phyloP scores from a whole-genome alignment of 2,888 invertebrate genomes.

The Cartodere bifasciata region DNA sequence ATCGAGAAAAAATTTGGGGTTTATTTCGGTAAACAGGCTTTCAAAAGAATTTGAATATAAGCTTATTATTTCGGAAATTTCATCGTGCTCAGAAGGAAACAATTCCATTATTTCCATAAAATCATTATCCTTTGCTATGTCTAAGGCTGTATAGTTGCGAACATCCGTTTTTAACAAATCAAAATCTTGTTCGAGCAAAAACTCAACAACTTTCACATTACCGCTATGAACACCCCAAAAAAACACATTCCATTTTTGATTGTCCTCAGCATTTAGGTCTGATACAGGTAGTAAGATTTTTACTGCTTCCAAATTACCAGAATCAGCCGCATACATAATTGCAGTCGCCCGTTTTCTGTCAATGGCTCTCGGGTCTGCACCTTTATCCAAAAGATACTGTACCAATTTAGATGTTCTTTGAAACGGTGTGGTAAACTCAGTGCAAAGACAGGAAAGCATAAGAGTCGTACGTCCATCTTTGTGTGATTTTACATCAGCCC shows the following conservation, averaged over 20 bases:
- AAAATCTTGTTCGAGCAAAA: constrained; percentile 42
- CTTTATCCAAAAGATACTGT: constrained; percentile 38
- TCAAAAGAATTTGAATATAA: background rate
- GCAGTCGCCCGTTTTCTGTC: constrained; percentile 49
- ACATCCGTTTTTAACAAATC: constrained; percentile 39
- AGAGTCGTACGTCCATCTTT: constrained; percentile 47
- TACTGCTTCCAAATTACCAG: constrained; percentile 41
- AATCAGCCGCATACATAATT: constrained; percentile 48
- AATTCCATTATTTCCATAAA: constrained; percentile 37
- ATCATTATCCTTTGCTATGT: constrained; percentile 43
- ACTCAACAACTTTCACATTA: constrained; percentile 39
- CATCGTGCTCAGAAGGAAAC: constrained; percentile 31
- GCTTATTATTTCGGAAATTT: background rate
- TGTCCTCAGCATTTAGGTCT: constrained; percentile 45
- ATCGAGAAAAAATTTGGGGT: constrained; percentile 39
- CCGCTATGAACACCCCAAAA: constrained; percentile 50
- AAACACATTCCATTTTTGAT: constrained; percentile 49
- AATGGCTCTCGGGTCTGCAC: constrained; percentile 40
- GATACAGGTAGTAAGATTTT: constrained; percentile 40
- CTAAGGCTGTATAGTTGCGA: constrained; percentile 37
- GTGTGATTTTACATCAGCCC: constrained; percentile 45
- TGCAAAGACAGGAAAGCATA: constrained; percentile 51
- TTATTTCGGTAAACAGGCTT: background rate
- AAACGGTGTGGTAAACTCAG: constrained; percentile 33
- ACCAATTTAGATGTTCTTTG: constrained; percentile 34